Conservation (phyloP, 2,888 invertebrate genomes). For the Lasioglossum leucozonium region DNA sequence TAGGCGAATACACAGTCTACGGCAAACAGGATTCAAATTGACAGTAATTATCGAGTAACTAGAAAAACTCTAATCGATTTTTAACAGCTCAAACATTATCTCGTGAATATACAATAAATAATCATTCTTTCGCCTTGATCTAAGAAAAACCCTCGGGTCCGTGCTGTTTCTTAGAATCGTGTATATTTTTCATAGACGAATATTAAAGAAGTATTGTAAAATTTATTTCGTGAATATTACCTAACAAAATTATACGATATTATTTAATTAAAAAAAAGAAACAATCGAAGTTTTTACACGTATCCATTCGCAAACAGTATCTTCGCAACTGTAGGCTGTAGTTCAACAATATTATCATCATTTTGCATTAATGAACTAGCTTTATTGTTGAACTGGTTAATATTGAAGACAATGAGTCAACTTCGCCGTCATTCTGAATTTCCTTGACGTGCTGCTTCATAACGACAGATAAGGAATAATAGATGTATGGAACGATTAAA, state of each 20-base stretch:
- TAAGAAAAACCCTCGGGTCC: too few relatives aligned
- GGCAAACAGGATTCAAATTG: neutral
- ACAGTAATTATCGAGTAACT: neutral
- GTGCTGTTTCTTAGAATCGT: too few relatives aligned
- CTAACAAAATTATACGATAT: neutral
- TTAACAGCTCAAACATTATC: too few relatives aligned
- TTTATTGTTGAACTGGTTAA: neutral
- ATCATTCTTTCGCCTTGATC: neutral
- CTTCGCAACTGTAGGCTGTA: too few relatives aligned
- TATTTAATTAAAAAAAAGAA: neutral
- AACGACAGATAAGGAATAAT: neutral
- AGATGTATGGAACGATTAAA: neutral
- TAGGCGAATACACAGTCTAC: slow-evolving; percentile 74
- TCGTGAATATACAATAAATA: neutral
- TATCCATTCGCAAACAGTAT: neutral
- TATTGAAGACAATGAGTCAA: neutral
- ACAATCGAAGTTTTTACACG: neutral
- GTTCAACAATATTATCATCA: neutral
- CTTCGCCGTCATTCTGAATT: neutral
- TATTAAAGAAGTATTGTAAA: neutral
- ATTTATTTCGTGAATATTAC: neutral
- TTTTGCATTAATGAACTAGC: neutral
- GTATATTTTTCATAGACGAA: neutral
- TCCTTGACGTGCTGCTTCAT: neutral
- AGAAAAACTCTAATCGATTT: too few relatives aligned